These are phyloP conservation scores for Micronisus gabar DNA, from an alignment of 2,113 vertebrate genomes.

Conservation along the genomic window DNA sequence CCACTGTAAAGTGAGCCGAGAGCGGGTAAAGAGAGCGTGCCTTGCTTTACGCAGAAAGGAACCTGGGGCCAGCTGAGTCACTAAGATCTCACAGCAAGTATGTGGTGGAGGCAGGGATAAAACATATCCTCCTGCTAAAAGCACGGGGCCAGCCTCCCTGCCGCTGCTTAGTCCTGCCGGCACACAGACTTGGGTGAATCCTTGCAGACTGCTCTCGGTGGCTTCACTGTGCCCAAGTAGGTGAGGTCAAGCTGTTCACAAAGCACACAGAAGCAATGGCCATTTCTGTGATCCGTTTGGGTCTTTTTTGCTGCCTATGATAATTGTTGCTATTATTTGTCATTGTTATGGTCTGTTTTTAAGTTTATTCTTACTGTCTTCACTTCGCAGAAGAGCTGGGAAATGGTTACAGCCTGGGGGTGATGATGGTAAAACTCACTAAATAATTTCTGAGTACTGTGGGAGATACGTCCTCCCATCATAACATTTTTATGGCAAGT, in stretches of 20 bases:
- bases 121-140: neutral
- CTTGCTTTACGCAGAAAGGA: fast-evolving
- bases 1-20: neutral
- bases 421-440: neutral
- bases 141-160: too few relatives aligned
- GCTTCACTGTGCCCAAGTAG: neutral
- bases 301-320: neutral
- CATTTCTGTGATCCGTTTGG: neutral
- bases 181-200: neutral
- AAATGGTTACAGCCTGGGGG: neutral
- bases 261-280: neutral
- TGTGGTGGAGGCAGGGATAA: neutral
- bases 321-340: neutral
- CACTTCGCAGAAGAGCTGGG: neutral
- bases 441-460: conserved; percentile 35
- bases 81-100: neutral
- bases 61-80: neutral
- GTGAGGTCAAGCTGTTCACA: neutral
- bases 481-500: conserved; percentile 64
- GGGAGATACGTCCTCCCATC: conserved; percentile 50
- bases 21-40: fast-evolving
- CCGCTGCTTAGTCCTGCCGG: neutral
- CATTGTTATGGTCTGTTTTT: neutral
- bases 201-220: neutral
- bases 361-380: neutral